Conservation (phyloP, 1,140 invertebrate genomes). For the Ruditapes philippinarum region DNA sequence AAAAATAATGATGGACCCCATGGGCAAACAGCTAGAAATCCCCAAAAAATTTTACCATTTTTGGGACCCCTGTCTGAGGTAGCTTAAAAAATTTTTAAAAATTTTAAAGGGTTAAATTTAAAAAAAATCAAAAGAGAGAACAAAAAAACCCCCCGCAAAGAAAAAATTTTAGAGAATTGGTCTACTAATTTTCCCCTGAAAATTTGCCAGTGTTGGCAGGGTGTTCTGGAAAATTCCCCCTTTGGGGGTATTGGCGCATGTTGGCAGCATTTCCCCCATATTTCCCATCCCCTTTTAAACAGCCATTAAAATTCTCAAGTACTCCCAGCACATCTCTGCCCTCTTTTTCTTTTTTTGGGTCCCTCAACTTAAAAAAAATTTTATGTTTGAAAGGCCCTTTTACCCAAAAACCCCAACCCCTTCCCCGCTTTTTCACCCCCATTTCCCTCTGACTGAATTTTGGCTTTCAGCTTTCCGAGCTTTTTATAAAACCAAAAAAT, state of each 20-base stretch:
- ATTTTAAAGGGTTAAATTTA: too few species aligned
- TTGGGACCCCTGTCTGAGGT: too few species aligned
- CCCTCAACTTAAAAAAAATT: constrained; percentile 84
- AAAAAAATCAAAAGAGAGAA: not conserved
- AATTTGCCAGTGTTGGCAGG: constrained; percentile 85
- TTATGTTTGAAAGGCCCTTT: constrained; percentile 66
- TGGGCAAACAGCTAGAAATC: too few species aligned
- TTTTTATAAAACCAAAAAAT: not conserved
- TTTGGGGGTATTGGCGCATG: constrained; percentile 87
- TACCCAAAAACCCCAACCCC: too few species aligned
- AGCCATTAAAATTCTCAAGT: constrained; percentile 87
- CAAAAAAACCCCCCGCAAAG: too few species aligned
- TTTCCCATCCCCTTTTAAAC: constrained; percentile 85
- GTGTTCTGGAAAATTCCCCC: constrained; percentile 86
- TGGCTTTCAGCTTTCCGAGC: constrained; percentile 31
- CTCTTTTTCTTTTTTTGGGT: constrained; percentile 85
- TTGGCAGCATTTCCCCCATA: constrained; percentile 86
- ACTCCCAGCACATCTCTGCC: constrained; percentile 86
- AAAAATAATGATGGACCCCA: too few species aligned
- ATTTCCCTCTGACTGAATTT: constrained; percentile 39
- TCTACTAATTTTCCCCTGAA: constrained; percentile 81
- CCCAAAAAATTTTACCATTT: too few species aligned
- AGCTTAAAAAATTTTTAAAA: too few species aligned
- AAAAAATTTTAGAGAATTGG: not conserved
- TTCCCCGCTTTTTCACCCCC: constrained; percentile 66